Evolutionary conservation across 2,113 vertebrate genomes (phyloP).

Genomic region (Physeter macrocephalus): DNA sequence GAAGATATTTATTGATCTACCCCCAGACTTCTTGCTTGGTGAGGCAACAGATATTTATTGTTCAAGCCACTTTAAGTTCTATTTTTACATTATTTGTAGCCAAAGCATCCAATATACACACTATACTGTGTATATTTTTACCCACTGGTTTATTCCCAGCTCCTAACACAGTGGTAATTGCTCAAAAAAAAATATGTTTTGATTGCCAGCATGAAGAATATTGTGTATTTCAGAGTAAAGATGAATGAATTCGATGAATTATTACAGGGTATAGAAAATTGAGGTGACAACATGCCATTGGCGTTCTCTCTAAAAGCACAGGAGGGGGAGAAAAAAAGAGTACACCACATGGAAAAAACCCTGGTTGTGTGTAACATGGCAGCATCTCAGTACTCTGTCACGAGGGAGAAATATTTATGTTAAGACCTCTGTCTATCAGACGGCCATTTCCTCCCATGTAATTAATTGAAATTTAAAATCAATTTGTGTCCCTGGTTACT

Average conservation of each 20-base stretch:
- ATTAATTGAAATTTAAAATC: conserved; percentile 36
- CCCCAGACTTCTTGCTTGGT: not conserved
- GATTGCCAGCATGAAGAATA: not conserved
- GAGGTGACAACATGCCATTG: not conserved
- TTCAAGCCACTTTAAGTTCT: not conserved
- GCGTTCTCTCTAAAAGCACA: not conserved
- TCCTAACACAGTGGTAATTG: not conserved
- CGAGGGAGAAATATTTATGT: not conserved
- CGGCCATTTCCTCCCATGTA: not conserved
- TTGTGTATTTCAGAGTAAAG: not conserved
- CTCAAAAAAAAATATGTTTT: not conserved
- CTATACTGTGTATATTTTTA: not conserved
- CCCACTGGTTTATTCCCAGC: not conserved
- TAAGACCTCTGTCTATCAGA: not conserved
- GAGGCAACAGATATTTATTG: not conserved
- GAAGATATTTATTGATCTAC: not conserved
- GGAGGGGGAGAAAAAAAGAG: not conserved
- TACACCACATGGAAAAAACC: not conserved
- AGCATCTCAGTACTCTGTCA: not conserved
- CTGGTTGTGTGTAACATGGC: not conserved
- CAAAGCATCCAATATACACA: not conserved
- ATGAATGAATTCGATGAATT: not conserved
- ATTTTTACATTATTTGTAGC: not conserved
- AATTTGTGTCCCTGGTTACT: not conserved
- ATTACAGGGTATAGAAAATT: not conserved